Base-by-base conservation (phyloP, 2,797 vertebrate species). In the Ctenosaura bakeri region DNA sequence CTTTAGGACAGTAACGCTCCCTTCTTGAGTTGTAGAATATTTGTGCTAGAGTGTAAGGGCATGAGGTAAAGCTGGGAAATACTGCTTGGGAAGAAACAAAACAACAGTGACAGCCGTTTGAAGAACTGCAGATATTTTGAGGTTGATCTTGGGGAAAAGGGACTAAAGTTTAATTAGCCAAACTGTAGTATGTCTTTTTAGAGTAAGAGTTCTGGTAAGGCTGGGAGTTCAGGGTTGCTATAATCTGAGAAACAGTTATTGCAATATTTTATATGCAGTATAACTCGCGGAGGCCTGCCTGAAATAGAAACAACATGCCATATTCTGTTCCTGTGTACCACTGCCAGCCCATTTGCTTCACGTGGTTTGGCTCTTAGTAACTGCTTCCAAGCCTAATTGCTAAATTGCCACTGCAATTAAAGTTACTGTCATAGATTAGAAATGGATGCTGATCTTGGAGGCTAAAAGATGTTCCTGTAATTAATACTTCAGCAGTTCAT, bases 381-480 rank as follows among this genome's bases (percentile, higher is more conserved):
- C 82, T 79, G 62, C 42, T 64, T 69, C 26, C 29, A 7, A 90
- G 88, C 90, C 90, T 24, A 24, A 50, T 32, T 71, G 64, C 24
- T 71, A 50, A 42, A 42, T 42, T 80, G 26, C 13, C 52, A 9
- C 50, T 52, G 77, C 24, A 79, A 79, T 52, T 79, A 77, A 74
- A 14, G 1, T 12, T 74, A 50, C 77, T 13, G n/a, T 24, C 32
- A 89, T 88, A 59, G 35, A 66, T 46, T 22, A 88, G 81, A 35
- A 54, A 91, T 52, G 0, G 0, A 73, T 38, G 29, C 20, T 80
- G 24, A 9, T 9, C 62, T 78, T 22, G 29, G 14, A 38, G 14
- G 24, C 38, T 46, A 24, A 4, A 52, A 0, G 7, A 3, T 26
- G 20, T 85, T 0, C 0, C 0, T 80, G 0, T 42, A 54, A 89